Base-by-base conservation (phyloP, 1,140 invertebrate species). In the Tetranychus urticae region DNA sequence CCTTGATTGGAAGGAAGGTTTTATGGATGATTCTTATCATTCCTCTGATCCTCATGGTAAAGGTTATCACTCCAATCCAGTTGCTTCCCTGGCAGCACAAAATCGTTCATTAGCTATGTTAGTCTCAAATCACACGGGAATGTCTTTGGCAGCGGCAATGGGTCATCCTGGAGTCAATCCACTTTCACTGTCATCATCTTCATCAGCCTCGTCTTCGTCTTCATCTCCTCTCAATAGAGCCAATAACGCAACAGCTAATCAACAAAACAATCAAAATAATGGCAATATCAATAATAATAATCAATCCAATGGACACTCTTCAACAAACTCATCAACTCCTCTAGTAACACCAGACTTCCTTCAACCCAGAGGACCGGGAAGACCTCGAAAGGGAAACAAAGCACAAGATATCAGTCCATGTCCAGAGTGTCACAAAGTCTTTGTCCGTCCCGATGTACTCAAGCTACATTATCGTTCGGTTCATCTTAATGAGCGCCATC, bases 381-480 rank as follows among this genome's bases (percentile, higher is more conserved):
- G 57, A 48, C 57, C 57, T 12, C 37, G 57, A 14, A 59, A 59
- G 34, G 57, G 57, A 13, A 59, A 59, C 23, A 59, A 59, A 48
- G 39, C 37, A 10, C 36, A 46, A 42, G 57, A 59, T 23, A 59
- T 59, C 2, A 46, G 39, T 39, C 57, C 57, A 13, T 59, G 57
- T 34, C 57, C 57, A 6, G 57, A 59, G 34, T 59, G 57, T 34
- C 6, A 59, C 31, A 59, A 59, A 48, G 42, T 45, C 31, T 59
- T 59, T 35, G 57, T 59, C 14, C 2, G 57, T 33, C 57, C 57
- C 33, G 57, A 59, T 37, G 57, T 59, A 6, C 42, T 59, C 12
- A 59, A 59, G 42, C n/a, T 59, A 2, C 57, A 59, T 34, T 59
- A 59, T 34, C 57, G 57, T 13, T 31, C n/a, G 42, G 57, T 59